Base-by-base conservation (phyloP, 2,113 vertebrate genomes). In the Lagopus muta region DNA sequence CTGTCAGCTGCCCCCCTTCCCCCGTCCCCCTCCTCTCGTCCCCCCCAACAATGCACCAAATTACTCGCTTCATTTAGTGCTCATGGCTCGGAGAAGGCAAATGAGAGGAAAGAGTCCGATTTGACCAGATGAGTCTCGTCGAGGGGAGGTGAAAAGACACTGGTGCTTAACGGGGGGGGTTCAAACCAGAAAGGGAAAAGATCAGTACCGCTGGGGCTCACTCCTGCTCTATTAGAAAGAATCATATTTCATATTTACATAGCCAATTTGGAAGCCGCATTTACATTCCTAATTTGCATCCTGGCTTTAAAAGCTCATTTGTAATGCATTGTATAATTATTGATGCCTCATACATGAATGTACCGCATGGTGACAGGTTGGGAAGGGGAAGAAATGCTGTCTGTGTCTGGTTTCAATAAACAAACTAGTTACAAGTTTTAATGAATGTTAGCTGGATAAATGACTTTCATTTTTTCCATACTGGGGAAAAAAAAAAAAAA, bases 21-120 rank as follows among this genome's bases (percentile, higher is more conserved):
- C 96, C 82, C 43, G 66, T 82, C 97, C 97, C 97, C 97, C 97
- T 93, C 94, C 80, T 90, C 95, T 91, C 42, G 86, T 92, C 83
- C 92, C 90, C 94, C 96, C 92, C 97, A 96, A 98, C 98, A 98
- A 98, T 98, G 98, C 97, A 93, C 98, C 97, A 97, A 98, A 98
- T 98, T 98, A 98, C 97, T 96, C 95, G 97, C 98, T 98, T 98
- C 98, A 98, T 98, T 98, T 98, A 98, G 97, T 98, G 97, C 97
- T 98, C 98, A 98, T 95, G 97, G 97, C 96, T 98, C 95, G 81
- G 97, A 96, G 88, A 97, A 97, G 97, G 98, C 97, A 98, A 98
- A 98, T 98, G 97, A 96, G 97, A 95, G 97, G 94, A 96, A 96
- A 96, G 96, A 97, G 97, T 92, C 97, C 93, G 94, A 92, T 96